Evolutionary conservation across 1,140 invertebrate species (phyloP).

Genomic region (Battus philenor): DNA sequence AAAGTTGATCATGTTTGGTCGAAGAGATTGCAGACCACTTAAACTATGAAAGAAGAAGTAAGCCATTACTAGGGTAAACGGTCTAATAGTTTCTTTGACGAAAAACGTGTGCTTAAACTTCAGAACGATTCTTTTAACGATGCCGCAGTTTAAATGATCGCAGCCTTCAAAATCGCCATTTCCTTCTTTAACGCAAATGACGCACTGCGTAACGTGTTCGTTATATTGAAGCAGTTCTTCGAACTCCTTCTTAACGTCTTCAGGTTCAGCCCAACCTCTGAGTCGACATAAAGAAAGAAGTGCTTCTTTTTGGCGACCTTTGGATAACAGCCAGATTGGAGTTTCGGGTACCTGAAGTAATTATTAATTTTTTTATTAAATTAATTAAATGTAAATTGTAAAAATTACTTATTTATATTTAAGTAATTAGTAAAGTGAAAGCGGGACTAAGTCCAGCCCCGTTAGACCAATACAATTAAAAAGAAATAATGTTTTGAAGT

Average conservation of each 20-base stretch:
- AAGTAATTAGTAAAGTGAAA: too few species aligned
- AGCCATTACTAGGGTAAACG: constrained; percentile 69
- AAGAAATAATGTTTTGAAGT: too few species aligned
- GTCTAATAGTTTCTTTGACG: constrained; percentile 70
- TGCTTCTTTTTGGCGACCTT: constrained; percentile 75
- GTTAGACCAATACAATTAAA: too few species aligned
- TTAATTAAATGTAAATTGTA: too few species aligned
- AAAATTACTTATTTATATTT: too few species aligned
- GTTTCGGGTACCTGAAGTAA: constrained; percentile 81
- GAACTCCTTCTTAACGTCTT: constrained; percentile 73
- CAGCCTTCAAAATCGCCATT: constrained; percentile 30
- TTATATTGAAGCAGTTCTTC: constrained; percentile 63
- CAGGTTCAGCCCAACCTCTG: constrained; percentile 72
- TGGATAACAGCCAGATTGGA: constrained; percentile 80
- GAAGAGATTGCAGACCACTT: constrained; percentile 73
- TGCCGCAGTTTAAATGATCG: constrained; percentile 35
- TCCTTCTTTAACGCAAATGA: constrained; percentile 42
- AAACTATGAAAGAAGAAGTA: constrained; percentile 77
- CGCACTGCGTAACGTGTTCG: constrained; percentile 44
- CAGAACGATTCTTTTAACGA: constrained; percentile 32
- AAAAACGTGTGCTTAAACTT: constrained; percentile 53
- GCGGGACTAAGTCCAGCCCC: too few species aligned
- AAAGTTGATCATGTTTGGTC: constrained; percentile 79
- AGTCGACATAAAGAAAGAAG: constrained; percentile 70
- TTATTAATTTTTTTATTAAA: too few species aligned